Base-by-base conservation (phyloP, 2,113 vertebrate species). In the Pteropus alecto region DNA sequence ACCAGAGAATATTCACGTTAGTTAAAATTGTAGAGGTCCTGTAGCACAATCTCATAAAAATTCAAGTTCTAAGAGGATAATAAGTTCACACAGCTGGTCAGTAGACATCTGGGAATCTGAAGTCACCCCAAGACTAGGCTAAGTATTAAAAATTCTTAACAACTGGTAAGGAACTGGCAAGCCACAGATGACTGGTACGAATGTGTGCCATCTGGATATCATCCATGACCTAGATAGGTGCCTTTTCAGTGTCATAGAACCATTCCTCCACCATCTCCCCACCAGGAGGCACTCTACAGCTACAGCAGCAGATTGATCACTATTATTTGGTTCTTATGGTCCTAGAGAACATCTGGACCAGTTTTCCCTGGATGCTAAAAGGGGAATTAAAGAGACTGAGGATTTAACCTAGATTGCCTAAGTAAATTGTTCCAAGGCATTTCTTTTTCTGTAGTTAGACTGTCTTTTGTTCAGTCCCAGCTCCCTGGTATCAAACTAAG, bases 121-220 rank as follows among this genome's bases (percentile, higher is more conserved):
- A 88, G 28, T 85, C 73, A 93, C 10, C 22, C 5, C 15, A 6
- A 84, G 22, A 38, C 19, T n/a, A 93, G 24, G 24, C 38, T 60
- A 94, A 83, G 26, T 12, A 56, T 85, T 94, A 67, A 91, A 94
- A 84, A 60, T 74, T 33, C 33, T 77, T 61, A 68, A 92, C 7
- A 85, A 70, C 7, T n/a, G 13, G 10, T 68, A 48, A 90, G 46
- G 26, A 33, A 67, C 11, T 48, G 63, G 61, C 16, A 67, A 91
- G 46, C 16, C 41, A 61, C 43, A 81, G 48, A 24, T 33, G 54
- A 48, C n/a, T 85, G 28, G 7, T 38, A 70, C 21, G 26, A 70
- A 84, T 48, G 38, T 0, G 3, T 79, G 24, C 16, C 24, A 46
- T 33, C 19, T 79, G 35, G 24, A 7, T 56, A 63, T 24, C 65